Percentiles rank a stretch among this genome's conserved stretches.
These are phyloP conservation scores for Caenorhabditis zanzibari DNA, from an alignment of 2,888 invertebrate genomes.

Conservation along the genomic window DNA sequence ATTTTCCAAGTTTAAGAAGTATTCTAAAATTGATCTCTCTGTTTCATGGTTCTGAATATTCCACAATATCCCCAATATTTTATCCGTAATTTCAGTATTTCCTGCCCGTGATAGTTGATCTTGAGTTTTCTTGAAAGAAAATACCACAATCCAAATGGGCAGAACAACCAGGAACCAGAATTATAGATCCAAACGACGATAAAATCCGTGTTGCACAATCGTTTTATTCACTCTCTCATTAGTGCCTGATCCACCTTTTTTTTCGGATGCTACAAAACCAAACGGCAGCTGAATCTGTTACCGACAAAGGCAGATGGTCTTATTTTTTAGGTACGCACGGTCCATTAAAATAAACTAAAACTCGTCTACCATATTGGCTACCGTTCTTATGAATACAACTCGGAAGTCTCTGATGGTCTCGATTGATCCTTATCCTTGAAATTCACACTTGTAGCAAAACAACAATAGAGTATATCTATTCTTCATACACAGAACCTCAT, in stretches of 20 bases:
- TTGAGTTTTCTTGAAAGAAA: too few species aligned
- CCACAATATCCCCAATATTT: too few species aligned
- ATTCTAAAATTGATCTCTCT: too few species aligned
- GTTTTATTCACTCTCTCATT: background rate
- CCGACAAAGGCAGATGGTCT: background rate
- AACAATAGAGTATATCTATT: constrained; percentile 3
- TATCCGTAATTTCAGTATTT: too few species aligned
- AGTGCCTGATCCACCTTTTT: background rate
- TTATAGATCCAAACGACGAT: constrained; percentile 1
- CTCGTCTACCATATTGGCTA: background rate
- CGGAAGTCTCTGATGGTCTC: constrained; percentile 18
- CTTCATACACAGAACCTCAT: background rate
- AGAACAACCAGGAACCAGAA: too few species aligned
- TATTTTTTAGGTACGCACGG: background rate
- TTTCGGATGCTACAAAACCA: background rate
- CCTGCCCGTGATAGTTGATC: too few species aligned
- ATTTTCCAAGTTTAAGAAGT: too few species aligned
- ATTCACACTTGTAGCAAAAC: constrained; percentile 1
- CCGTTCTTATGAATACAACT: background rate
- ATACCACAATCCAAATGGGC: too few species aligned
- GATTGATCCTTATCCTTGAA: constrained; percentile 35
- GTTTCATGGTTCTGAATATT: too few species aligned
- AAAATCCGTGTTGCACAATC: constrained; percentile 2
- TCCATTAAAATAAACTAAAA: background rate
- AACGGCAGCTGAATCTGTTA: background rate